phyloP scores from a whole-genome alignment of 2,113 vertebrate genomes.

The Dicrurus megarhynchus region DNA sequence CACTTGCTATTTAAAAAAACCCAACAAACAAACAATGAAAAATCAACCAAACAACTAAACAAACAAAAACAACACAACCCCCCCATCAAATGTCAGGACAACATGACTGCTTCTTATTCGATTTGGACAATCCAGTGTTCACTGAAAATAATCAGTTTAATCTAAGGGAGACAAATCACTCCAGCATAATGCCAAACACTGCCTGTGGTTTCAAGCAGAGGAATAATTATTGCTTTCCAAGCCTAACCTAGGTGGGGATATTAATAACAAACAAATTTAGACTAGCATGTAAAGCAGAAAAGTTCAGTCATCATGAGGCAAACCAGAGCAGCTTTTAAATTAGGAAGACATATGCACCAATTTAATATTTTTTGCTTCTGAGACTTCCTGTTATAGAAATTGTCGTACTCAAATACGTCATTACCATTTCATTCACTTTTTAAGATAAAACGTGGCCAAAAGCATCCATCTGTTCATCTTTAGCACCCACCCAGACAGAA shows the following conservation, averaged over 20 bases:
- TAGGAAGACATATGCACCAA: not conserved
- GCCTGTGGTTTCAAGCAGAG: not conserved
- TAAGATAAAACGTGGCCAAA: conserved; percentile 12
- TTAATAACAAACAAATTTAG: not conserved
- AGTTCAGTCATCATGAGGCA: not conserved
- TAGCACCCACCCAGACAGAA: conserved; percentile 27
- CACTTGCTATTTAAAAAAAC: not conserved
- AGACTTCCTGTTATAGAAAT: not conserved
- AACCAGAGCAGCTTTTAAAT: not conserved
- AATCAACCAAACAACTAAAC: not conserved
- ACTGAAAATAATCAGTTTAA: not conserved
- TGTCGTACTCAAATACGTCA: not conserved
- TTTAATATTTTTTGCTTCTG: not conserved
- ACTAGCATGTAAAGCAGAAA: not conserved
- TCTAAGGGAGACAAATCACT: not conserved
- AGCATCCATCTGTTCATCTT: conserved; percentile 53
- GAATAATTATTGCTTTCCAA: not conserved
- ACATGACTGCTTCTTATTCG: not conserved
- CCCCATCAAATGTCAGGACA: not conserved
- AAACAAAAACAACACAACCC: not conserved
- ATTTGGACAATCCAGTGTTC: not conserved
- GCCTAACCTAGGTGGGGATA: not conserved
- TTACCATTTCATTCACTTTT: not conserved
- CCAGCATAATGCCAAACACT: not conserved
- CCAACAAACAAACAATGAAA: not conserved